Conservation (phyloP, 2,113 vertebrate species). For the Merops nubicus region DNA sequence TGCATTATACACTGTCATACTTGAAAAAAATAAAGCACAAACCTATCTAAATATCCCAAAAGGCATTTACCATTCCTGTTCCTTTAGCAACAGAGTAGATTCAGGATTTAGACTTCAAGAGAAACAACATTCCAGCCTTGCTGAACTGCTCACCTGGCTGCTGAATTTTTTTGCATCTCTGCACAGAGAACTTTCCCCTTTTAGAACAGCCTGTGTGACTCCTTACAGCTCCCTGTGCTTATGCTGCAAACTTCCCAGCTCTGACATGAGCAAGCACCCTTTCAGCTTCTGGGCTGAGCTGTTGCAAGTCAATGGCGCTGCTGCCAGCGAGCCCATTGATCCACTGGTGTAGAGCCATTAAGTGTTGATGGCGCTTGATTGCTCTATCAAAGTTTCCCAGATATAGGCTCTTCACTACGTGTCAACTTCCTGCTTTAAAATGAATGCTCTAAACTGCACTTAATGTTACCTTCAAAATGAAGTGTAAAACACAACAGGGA, state of each 20-base stretch:
- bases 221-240: not conserved
- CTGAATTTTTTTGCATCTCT: too few species aligned
- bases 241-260: not conserved
- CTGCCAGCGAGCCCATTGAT: slow-evolving; percentile 52
- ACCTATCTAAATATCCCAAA: not conserved
- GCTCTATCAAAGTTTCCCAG: slow-evolving; percentile 49
- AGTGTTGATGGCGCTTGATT: slow-evolving; percentile 58
- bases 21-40: not conserved
- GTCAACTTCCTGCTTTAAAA: slow-evolving; percentile 47
- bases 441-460: not conserved
- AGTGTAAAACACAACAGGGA: not conserved
- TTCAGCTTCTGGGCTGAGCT: not conserved
- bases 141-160: not conserved
- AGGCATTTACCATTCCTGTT: not conserved
- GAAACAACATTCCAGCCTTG: not conserved
- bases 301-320: slow-evolving; percentile 31
- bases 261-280: not conserved
- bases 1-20: not conserved
- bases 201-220: not conserved
- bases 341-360: slow-evolving; percentile 51
- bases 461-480: slow-evolving; percentile 31
- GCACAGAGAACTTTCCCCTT: not conserved
- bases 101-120: not conserved
- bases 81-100: not conserved
- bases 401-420: not conserved